Base-by-base conservation (phyloP, 23 tunicate species). In the Halocynthia aurantium region DNA sequence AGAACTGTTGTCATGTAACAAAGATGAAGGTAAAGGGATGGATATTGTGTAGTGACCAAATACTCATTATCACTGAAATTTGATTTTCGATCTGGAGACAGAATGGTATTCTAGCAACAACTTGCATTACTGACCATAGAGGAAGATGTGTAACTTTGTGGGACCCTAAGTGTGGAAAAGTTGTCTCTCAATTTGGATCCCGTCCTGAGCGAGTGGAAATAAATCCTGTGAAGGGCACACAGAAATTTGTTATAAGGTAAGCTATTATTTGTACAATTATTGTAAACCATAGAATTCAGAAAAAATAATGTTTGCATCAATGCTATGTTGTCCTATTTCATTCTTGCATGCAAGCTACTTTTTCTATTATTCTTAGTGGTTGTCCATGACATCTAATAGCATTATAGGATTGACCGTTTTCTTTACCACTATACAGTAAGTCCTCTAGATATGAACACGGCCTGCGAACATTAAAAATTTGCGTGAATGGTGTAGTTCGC, bases 1-100 rank as follows among this genome's bases (percentile, higher is more conserved):
- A 81, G 67, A 84, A 89, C 57, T 89, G 96, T 52, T 84, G 96
- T 52, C 96, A 89, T 68, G 55, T 89, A 10, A 68, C 96, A 10
- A 6, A 51, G 1, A 72, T 85, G 77, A 62, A 85, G n/a, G 90
- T 85, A 54, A 56, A 6, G 8, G 22, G 19, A 67, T 19, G 31
- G 21, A 31, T 31, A 31, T 31, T 31, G 44, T 31, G 44, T 31
- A 31, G 44, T 31, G 44, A 31, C 44, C 44, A 31, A 31, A 31
- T 31, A 31, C 44, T 31, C 1, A n/a, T 20, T 72, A 40, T 40
- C 10, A 50, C 18, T 10, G 10, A 57, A 10, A 50, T 72, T 72
- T 19, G 15, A 12, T 8, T 52, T 50, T 51, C 11, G 6, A 67
- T 17, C 55, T 69, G 10, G 50, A 31, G 70, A 53, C 71, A 89